Base-by-base conservation (phyloP, 2,797 vertebrate species). In the Sylvilagus floridanus region DNA sequence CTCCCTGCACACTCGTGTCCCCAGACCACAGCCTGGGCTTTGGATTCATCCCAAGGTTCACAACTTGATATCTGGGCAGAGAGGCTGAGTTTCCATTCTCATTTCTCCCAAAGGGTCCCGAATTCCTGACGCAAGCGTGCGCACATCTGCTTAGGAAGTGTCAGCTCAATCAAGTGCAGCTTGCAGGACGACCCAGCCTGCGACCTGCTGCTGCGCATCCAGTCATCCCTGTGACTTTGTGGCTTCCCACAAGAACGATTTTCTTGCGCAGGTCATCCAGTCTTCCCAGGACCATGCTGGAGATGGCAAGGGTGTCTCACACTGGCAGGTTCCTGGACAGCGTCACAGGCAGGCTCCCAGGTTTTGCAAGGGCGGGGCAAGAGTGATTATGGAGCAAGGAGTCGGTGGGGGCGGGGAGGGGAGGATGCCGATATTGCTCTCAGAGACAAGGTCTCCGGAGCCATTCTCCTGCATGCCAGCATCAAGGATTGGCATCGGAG, bases 1-100 rank as follows among this genome's bases (percentile, higher is more conserved):
- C 7, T 52, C 50, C 9, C 1, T 11, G 24, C 0, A 35, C 9
- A 22, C 1, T n/a, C 26, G 0, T 2, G 12, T 50, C 65, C 22
- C 21, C 13, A 26, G 26, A 50, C 50, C 32, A 32, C 24, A 62
- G 8, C 54, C 60, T 35, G 26, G 54, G 42, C 26, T 90, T 96
- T 65, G 69, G n/a, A 50, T 87, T 62, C 87, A 60, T 42, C 35
- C 32, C 71, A 26, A 69, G 16, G 79, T 12, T 35, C 47, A 75
- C 17, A 73, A 35, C 57, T 47, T 76, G 89, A 63, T 54, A 81
- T 72, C 68, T 26, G 7, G 6, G 22, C 86, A 24, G 81, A 85
- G 24, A 60, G 4, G 17, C 10, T 6, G 3, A 62, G 32, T 5
- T 76, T 30, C 78, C 84, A 60, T 50, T 83, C 77, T 90, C 19